Conservation (phyloP, 2,888 invertebrate species). For the Acronicta alni region DNA sequence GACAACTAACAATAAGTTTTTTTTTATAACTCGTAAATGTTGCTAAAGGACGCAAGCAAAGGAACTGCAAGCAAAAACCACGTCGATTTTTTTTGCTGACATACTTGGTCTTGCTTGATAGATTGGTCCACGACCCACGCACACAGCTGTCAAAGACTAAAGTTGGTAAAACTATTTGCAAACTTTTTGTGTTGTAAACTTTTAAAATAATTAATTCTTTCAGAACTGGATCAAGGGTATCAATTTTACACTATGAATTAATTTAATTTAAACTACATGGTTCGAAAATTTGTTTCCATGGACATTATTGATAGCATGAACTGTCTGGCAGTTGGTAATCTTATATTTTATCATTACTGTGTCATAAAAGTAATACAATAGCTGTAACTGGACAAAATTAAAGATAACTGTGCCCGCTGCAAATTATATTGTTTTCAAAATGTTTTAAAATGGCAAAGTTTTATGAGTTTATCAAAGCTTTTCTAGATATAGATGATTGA, state of each 20-base stretch:
- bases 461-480: constrained; percentile 63
- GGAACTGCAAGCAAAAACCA: constrained; percentile 43
- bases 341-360: constrained; percentile 37
- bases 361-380: constrained; percentile 41
- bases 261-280: no score
- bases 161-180: constrained; percentile 35
- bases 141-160: constrained; percentile 24
- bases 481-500: constrained; percentile 78
- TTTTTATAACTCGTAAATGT: constrained; percentile 31
- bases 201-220: constrained; percentile 5
- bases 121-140: constrained; percentile 39
- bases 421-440: constrained; percentile 44
- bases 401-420: constrained; percentile 40
- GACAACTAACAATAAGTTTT: constrained; percentile 31
- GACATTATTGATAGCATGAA: constrained; percentile 20
- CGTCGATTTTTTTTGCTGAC: constrained; percentile 40
- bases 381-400: constrained; percentile 46
- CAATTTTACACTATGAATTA: constrained; percentile 6
- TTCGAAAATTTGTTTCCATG: constrained; percentile 18
- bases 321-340: constrained; percentile 22
- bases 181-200: constrained; percentile 33
- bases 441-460: constrained; percentile 43
- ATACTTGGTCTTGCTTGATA: constrained; percentile 40
- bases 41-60: constrained; percentile 32
- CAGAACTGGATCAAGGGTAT: constrained; percentile 22